Base-by-base conservation (phyloP, 2,113 vertebrate species). In the Procavia capensis region DNA sequence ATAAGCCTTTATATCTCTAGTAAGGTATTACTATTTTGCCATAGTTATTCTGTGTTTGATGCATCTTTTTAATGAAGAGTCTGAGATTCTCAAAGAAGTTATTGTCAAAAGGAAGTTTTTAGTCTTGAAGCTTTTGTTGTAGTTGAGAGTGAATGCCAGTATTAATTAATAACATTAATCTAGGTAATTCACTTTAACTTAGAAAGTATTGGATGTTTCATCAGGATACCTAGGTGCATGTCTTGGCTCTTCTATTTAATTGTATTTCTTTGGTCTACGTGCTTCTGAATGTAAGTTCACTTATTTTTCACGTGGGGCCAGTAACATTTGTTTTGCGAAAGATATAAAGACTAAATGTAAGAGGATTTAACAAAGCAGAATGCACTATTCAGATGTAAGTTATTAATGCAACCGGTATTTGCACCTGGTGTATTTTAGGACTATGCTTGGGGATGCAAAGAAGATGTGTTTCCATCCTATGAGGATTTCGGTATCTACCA, bases 271-370 rank as follows among this genome's bases (percentile, higher is more conserved):
- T 41, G 27, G 22, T 81, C 14, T 88, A 74, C 34, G 9, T 19
- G 63, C 59, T 85, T 96, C 43, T 85, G 25, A 96, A 81, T 27
- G 61, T 78, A 81, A 92, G 64, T 70, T 70, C 25, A 50, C 22
- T 93, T 7, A 43, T 47, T 43, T 95, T 31, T 90, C 50, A 76
- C 50, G 19, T 57, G 20, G 27, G 9, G 22, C 24, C 63, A 88
- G 11, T 85, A 54, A 74, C 63, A 39, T 24, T 17, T 81, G 14
- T 9, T 75, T 36, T 79, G 20, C 88, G 63, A 83, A 92, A 85
- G 10, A 22, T 45, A 27, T 59, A 66, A 86, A 6, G 16, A 47
- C 88, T 82, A 91, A 88, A 78, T 61, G 13, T 9, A 45, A 5
- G 61, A 39, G 3, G 36, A 75, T 41, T 80, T 68, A 31, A 22